phyloP scores from a whole-genome alignment of 2,888 invertebrate species.

The Sphaerophoria taeniata region DNA sequence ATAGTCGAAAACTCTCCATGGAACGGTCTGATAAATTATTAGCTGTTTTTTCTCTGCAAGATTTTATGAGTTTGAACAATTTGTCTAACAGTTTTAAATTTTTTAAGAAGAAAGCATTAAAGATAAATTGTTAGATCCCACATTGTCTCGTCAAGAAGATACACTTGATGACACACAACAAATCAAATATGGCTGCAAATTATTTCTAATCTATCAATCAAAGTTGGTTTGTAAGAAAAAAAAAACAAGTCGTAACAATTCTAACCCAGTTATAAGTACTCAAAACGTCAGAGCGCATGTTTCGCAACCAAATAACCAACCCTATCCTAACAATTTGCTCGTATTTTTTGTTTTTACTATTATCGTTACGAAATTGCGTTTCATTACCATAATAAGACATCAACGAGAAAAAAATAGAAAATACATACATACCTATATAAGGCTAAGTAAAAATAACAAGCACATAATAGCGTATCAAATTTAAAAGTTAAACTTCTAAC shows the following conservation, averaged over 20 bases:
- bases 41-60: too few relatives aligned
- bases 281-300: conserved; percentile 39
- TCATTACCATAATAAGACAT: conserved; percentile 48
- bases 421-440: neutral
- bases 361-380: conserved; percentile 46
- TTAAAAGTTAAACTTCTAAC: conserved; percentile 36
- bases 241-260: neutral
- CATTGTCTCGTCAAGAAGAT: too few relatives aligned
- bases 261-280: neutral
- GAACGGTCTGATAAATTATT: too few relatives aligned
- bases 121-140: too few relatives aligned
- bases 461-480: conserved; percentile 24
- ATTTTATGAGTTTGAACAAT: too few relatives aligned
- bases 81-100: too few relatives aligned
- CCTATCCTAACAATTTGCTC: neutral
- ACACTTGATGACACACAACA: too few relatives aligned
- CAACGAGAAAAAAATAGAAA: neutral
- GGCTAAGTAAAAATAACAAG: neutral
- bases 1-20: too few relatives aligned
- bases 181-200: too few relatives aligned
- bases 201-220: neutral
- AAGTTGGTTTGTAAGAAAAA: neutral
- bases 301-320: neutral
- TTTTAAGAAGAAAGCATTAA: too few relatives aligned
- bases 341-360: neutral